These are phyloP conservation scores for Sisyra nigra DNA, from an alignment of 2,888 invertebrate genomes.

Conservation along the genomic window DNA sequence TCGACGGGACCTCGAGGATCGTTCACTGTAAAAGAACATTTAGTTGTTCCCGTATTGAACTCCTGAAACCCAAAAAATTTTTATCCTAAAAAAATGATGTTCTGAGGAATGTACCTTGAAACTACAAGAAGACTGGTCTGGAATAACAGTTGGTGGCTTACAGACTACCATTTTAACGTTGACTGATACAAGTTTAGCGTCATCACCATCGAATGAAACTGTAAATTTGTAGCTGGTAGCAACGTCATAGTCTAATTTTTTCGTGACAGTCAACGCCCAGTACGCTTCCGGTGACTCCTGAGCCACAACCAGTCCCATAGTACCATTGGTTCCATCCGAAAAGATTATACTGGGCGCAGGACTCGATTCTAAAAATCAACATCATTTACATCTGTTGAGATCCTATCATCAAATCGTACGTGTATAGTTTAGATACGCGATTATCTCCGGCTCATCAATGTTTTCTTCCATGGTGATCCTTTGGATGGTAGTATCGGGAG, in stretches of 20 bases:
- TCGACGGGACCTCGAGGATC: not conserved
- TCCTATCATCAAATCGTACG: conserved; percentile 1
- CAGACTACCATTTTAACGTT: not conserved
- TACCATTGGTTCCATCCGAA: not conserved
- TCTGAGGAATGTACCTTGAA: not conserved
- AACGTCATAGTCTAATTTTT: conserved; percentile 5
- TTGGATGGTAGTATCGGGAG: not conserved
- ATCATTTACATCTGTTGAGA: not conserved
- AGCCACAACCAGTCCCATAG: not conserved
- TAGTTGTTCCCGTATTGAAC: not conserved
- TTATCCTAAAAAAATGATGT: not conserved
- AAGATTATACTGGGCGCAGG: not conserved
- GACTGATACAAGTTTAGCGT: not conserved
- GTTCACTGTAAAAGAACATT: not conserved
- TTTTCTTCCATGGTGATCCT: conserved; percentile 2
- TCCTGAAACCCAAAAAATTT: too few relatives aligned
- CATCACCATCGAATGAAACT: not conserved
- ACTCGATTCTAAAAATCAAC: not conserved
- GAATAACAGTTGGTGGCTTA: conserved; percentile 1
- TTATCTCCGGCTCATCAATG: not conserved
- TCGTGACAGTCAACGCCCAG: conserved; percentile 2
- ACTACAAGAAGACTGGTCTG: not conserved
- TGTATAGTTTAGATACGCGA: conserved; percentile 7
- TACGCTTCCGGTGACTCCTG: not conserved
- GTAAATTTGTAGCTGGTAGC: not conserved